Conservation (phyloP, 1,140 invertebrate genomes). For the Drusus annulatus region DNA sequence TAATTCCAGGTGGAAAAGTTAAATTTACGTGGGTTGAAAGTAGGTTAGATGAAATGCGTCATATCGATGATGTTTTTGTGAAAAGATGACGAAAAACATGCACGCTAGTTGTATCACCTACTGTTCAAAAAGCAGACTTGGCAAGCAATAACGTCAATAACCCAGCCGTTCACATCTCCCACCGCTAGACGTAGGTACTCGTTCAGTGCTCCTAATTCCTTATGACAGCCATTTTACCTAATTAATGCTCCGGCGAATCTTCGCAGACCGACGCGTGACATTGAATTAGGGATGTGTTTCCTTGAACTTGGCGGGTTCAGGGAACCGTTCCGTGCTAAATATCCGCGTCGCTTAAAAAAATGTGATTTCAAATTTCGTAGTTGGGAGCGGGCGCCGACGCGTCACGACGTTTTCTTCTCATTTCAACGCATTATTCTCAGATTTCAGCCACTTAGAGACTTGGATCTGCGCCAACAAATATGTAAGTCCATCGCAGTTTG, state of each 20-base stretch:
- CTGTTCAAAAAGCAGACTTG: too few relatives aligned
- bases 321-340: constrained; percentile 21
- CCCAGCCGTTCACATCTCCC: neutral
- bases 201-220: neutral
- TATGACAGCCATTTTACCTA: constrained; percentile 29
- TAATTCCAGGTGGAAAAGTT: too few relatives aligned
- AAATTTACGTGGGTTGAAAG: too few relatives aligned
- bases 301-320: constrained; percentile 45
- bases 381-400: constrained; percentile 51
- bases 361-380: constrained; percentile 46
- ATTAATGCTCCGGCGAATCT: constrained; percentile 29
- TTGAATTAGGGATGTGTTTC: constrained; percentile 50
- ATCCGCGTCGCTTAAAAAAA: constrained; percentile 35
- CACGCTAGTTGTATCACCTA: too few relatives aligned
- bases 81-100: too few relatives aligned
- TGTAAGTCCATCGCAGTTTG: constrained; percentile 32
- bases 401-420: constrained; percentile 44
- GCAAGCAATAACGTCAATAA: neutral
- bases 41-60: too few relatives aligned
- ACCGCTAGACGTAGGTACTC: neutral
- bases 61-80: too few relatives aligned
- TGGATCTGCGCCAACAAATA: constrained; percentile 49
- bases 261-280: constrained; percentile 13
- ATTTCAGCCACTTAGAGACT: constrained; percentile 58
- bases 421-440: constrained; percentile 58